Evolutionary conservation across 2,888 invertebrate genomes (phyloP), one percentile per base, ranked within the genome.

Genomic region (Tenthredo amoena): DNA sequence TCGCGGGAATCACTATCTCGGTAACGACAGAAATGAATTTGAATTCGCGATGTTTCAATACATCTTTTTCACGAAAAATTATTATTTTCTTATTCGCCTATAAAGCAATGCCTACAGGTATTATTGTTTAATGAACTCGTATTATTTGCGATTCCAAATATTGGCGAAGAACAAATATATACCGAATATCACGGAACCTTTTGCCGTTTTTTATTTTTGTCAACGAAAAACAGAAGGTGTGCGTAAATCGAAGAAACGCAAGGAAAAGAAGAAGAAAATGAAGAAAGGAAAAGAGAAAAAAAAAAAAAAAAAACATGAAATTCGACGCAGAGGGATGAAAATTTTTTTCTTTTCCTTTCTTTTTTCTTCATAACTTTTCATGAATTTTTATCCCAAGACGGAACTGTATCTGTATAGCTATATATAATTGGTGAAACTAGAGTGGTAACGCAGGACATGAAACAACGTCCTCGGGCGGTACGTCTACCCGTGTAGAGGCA

Each of bases 371-470:
- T 62, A n/a, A 62, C 21, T 0, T 21, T 26, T 26, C 26, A 21
- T 26, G 62, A 26, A 62, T 26, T n/a, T n/a, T 72, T 40, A 40
- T n/a, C 40, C 40, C 7, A 37, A n/a, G 40, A 72, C 40, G 31
- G 37, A 55, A n/a, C n/a, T 7, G 55, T 55, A n/a, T n/a, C 47
- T 26, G 47, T 18, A 50, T 31, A 77, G 6, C 26, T 77, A 21
- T 47, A 77, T n/a, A 81, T 81, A 81, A 81, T 81, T 81, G 81
- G 81, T 18, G 21, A 10, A n/a, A 81, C 62, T 62, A 50, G n/a
- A 81, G 81, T 50, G 58, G 34, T 18, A 58, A 62, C 21, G 62
- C 62, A 21, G 62, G 62, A 40, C 58, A n/a, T 81, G 40, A 62
- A 40, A 40, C 81, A 62, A 62, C 37, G 62, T 81, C 62, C 81